phyloP scores from a whole-genome alignment of 2,113 vertebrate species.

The Glaucomys volans region DNA sequence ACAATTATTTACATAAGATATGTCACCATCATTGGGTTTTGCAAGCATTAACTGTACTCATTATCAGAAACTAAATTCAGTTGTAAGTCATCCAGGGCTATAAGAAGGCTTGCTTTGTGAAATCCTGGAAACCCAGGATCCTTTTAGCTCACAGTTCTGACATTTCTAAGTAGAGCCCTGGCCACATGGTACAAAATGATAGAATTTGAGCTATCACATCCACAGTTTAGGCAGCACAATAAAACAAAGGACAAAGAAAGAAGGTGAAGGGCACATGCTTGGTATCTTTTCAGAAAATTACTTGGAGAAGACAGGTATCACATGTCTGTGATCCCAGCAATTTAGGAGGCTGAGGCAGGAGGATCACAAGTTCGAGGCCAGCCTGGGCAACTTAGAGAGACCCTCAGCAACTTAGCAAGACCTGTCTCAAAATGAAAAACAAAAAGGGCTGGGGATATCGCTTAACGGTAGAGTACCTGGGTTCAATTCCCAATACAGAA shows the following conservation, averaged over 20 bases:
- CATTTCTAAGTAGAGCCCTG: background rate
- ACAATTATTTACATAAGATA: background rate
- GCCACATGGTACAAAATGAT: background rate
- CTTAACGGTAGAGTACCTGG: no score
- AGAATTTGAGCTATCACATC: background rate
- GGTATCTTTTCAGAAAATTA: conserved; percentile 22
- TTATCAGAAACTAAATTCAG: conserved; percentile 25
- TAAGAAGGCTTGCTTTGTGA: background rate
- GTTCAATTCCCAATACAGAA: no score
- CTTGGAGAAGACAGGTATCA: background rate
- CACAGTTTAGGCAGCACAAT: background rate
- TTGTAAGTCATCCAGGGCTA: background rate
- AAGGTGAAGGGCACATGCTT: background rate
- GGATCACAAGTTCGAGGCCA: no score
- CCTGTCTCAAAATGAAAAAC: no score
- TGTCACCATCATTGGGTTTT: background rate
- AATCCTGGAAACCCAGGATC: background rate
- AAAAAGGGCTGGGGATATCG: no score
- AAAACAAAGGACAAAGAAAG: background rate
- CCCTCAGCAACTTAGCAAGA: no score
- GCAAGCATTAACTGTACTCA: background rate
- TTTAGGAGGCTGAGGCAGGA: no score
- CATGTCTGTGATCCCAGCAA: no score
- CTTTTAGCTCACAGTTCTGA: background rate
- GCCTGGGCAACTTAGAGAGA: no score